Base-by-base conservation (phyloP, 2,888 invertebrate species). In the Teleiodes luculella region DNA sequence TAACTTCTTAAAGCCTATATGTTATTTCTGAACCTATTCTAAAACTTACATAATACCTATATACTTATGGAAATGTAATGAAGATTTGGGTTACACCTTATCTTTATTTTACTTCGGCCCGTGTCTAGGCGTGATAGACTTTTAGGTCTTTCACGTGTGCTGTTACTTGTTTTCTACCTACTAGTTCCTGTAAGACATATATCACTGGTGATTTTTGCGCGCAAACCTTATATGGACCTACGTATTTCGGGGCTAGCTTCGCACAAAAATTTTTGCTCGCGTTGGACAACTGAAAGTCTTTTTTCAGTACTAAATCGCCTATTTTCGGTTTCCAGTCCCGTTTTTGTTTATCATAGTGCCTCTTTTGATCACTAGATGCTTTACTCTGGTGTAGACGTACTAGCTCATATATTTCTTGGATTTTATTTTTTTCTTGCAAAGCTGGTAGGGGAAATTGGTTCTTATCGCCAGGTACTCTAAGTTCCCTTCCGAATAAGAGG, bases 401-500 rank as follows among this genome's bases (percentile, higher is more conserved):
- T 5, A 53, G 11, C 7, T 39, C 24, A 18, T 53, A 47, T 2
- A 53, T 30, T 11, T 53, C 48, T 14, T 28, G 8, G 1, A 50
- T 11, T 10, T 28, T 24, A 3, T 36, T 10, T 37, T 14, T 24
- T 37, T 50, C 28, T 24, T 20, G 13, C 13, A 50, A 8, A 6
- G n/a, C 28, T 28, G 50, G 50, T 24, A 20, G 16, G 1, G 50
- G 50, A n/a, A 37, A 37, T 7, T n/a, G 7, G 28, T 50, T 50
- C 20, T 5, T 20, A 13, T 55, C 55, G 10, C 36, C 31, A 20
- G 46, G 51, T 2, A 13, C 16, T 39, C 52, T 51, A 3, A 55
- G 24, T 47, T 65, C 63, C 7, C 56, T 51, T 1, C 64, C 62
- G 39, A 52, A 53, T 20, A 61, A 58, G 0, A 66, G 35, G 45